phyloP scores from a whole-genome alignment of 1,140 invertebrate genomes.

The Cotesia glomerata region DNA sequence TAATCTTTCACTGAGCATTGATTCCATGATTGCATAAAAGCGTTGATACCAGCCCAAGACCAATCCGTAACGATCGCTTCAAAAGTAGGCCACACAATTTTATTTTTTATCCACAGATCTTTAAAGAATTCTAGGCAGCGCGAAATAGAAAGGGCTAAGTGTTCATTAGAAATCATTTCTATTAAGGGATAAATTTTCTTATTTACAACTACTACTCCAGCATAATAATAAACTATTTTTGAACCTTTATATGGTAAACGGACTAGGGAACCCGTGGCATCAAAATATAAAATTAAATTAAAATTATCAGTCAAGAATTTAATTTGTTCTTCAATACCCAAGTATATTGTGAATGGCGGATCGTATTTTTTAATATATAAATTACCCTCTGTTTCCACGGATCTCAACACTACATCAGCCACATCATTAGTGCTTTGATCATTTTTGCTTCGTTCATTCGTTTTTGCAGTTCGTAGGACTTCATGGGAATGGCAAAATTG shows the following conservation, averaged over 20 bases:
- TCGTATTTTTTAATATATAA: not conserved
- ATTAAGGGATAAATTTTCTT: not conserved
- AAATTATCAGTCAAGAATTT: not conserved
- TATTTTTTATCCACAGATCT: not conserved
- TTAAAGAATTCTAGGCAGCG: slow-evolving; percentile 19
- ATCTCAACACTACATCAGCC: too few relatives aligned
- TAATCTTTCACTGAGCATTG: not conserved
- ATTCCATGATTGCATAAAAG: slow-evolving; percentile 19
- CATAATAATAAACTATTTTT: not conserved
- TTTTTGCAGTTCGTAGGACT: too few relatives aligned
- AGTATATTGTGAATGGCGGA: not conserved
- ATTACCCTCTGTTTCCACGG: not conserved
- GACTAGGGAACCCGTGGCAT: slow-evolving; percentile 15
- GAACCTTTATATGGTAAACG: not conserved
- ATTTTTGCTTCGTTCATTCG: too few relatives aligned
- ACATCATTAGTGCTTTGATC: too few relatives aligned
- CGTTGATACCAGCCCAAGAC: slow-evolving; percentile 19
- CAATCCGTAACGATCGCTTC: slow-evolving; percentile 6
- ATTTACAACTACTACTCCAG: not conserved
- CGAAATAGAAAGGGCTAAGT: slow-evolving; percentile 1
- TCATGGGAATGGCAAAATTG: too few relatives aligned
- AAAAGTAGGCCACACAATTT: slow-evolving; percentile 8
- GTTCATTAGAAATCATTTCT: slow-evolving; percentile 25
- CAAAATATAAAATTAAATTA: not conserved
- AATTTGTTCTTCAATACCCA: not conserved